Evolutionary conservation across 1,140 invertebrate species (phyloP).

Genomic region (Ips nitidus): DNA sequence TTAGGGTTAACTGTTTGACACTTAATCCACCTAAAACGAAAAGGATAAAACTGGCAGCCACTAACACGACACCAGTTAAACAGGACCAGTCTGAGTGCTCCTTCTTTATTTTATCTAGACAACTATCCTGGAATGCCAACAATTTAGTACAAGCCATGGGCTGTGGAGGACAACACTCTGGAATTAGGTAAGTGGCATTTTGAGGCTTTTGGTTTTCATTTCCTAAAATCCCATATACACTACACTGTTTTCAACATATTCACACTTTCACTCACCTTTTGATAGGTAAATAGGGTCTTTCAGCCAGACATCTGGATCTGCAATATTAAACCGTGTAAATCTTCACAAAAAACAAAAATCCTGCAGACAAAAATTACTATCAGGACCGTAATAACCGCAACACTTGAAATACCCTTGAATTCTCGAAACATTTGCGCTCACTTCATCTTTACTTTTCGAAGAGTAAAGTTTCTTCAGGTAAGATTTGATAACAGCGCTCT

Average conservation of each 20-base stretch:
- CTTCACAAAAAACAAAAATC: not conserved
- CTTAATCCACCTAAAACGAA: not conserved
- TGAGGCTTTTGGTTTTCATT: not conserved
- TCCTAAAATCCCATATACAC: not conserved
- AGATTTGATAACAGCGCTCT: not conserved
- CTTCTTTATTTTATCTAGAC: constrained; percentile 5
- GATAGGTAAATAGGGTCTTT: not conserved
- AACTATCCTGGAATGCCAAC: constrained; percentile 5
- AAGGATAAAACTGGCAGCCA: not conserved
- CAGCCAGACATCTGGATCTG: constrained; percentile 1
- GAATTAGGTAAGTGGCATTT: constrained; percentile 15
- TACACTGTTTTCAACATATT: not conserved
- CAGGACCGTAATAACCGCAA: constrained; percentile 14
- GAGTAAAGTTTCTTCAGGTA: constrained; percentile 3
- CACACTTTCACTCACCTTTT: constrained; percentile 7
- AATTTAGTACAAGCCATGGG: constrained; percentile 6
- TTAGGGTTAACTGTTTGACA: not conserved
- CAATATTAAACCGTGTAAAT: not conserved
- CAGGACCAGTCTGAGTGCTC: constrained; percentile 5
- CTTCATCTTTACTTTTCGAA: constrained; percentile 2
- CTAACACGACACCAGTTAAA: not conserved
- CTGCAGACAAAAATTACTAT: constrained; percentile 8
- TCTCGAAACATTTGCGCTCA: not conserved
- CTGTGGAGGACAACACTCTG: constrained; percentile 6
- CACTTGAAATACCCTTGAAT: constrained; percentile 13